Evolutionary conservation across 2,888 invertebrate species (phyloP).

Genomic region (Helobdella robusta): DNA sequence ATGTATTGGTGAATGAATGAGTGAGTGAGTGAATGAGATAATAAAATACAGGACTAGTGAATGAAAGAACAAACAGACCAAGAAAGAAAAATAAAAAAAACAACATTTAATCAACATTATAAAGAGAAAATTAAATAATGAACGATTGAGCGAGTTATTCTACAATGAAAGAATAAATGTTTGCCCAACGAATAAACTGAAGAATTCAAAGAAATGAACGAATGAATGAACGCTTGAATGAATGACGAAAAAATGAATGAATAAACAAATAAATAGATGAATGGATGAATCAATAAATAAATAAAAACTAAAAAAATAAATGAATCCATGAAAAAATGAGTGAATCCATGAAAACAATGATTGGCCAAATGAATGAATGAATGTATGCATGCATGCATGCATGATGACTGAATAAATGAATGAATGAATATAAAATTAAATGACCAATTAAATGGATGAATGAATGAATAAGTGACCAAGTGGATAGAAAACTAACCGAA

Average conservation of each 20-base stretch:
- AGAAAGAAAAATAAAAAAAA: not conserved
- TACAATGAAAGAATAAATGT: not conserved
- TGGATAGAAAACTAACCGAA: constrained; percentile 1
- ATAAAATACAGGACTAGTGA: not conserved
- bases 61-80: not conserved
- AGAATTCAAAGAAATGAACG: not conserved
- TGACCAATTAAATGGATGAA: too few relatives aligned
- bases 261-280: too few relatives aligned
- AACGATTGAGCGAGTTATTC: not conserved
- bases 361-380: not conserved
- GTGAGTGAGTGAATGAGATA: constrained; percentile 7
- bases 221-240: not conserved
- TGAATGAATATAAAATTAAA: not conserved
- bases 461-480: not conserved
- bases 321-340: too few relatives aligned
- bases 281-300: too few relatives aligned
- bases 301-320: too few relatives aligned
- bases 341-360: not conserved
- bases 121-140: not conserved
- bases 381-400: not conserved
- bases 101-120: not conserved
- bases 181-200: not conserved
- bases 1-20: not conserved
- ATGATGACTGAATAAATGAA: too few relatives aligned
- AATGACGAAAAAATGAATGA: too few relatives aligned